phyloP scores from a whole-genome alignment of 2,888 invertebrate species.

The Acanthosepion pharaonis region DNA sequence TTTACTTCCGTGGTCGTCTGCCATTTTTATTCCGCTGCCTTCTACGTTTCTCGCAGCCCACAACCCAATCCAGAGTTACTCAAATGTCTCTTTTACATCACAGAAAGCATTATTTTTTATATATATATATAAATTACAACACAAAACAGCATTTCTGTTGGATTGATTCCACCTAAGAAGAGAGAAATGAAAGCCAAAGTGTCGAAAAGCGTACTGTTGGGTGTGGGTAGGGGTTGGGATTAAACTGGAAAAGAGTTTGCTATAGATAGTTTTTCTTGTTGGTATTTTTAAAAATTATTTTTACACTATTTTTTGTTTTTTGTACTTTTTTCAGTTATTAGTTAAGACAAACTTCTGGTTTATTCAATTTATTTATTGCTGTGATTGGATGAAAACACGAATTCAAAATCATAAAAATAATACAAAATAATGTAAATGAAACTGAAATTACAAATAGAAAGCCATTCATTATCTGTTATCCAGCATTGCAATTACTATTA shows the following conservation, averaged over 20 bases:
- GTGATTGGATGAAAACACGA: neutral
- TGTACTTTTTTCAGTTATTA: neutral
- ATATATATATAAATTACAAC: neutral
- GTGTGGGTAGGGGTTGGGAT: neutral
- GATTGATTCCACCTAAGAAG: constrained; percentile 33
- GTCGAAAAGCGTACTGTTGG: neutral
- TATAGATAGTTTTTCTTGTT: neutral
- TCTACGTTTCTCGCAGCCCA: neutral
- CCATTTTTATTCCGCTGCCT: neutral
- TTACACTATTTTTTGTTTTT: neutral
- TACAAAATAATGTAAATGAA: neutral
- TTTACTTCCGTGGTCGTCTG: neutral
- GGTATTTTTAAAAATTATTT: neutral
- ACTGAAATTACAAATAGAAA: neutral
- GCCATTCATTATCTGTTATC: neutral
- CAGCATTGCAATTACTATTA: neutral
- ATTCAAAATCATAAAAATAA: neutral
- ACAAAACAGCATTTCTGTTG: constrained; percentile 25
- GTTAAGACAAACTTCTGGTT: neutral
- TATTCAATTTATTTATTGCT: neutral
- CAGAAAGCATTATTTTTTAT: neutral
- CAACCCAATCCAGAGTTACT: constrained; percentile 18
- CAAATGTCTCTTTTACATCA: constrained; percentile 33
- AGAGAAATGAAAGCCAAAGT: neutral
- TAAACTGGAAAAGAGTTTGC: neutral